phyloP scores from a whole-genome alignment of 2,888 invertebrate species.

The Nomada ferruginata region DNA sequence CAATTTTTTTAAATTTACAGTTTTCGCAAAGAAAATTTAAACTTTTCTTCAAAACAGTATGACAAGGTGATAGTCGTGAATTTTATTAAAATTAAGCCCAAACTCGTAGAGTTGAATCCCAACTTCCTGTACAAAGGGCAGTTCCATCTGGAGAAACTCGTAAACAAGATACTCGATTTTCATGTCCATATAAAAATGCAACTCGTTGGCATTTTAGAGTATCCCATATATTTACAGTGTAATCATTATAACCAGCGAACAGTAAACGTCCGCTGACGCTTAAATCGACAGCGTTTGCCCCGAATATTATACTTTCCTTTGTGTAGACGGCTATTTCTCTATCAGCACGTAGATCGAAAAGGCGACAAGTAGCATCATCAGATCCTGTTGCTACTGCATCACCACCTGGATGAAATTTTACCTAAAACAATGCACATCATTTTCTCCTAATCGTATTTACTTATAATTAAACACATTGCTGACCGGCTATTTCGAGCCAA shows the following conservation, averaged over 20 bases:
- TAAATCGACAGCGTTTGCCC: constrained; percentile 98
- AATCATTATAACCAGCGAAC: constrained; percentile 99
- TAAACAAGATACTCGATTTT: constrained; percentile 96
- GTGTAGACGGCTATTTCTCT: constrained; percentile 98
- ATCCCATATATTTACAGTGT: constrained; percentile 99
- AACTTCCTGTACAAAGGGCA: constrained; percentile 98
- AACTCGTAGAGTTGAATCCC: constrained; percentile 96
- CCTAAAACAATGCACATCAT: constrained; percentile 81
- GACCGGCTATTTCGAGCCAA: too few relatives aligned
- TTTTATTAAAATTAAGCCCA: constrained; percentile 78
- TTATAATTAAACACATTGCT: not conserved
- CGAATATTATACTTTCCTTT: constrained; percentile 98
- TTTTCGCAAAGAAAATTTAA: constrained; percentile 23
- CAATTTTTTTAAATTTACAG: constrained; percentile 39
- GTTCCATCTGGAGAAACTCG: constrained; percentile 99
- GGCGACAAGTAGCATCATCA: constrained; percentile 98
- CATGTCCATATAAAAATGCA: constrained; percentile 96
- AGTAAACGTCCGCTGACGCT: constrained; percentile 97
- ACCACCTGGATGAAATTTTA: constrained; percentile 99
- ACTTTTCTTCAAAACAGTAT: constrained; percentile 16
- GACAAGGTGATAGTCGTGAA: constrained; percentile 25
- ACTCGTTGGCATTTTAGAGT: constrained; percentile 96
- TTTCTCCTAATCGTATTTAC: constrained; percentile 6
- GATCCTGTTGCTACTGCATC: constrained; percentile 99
- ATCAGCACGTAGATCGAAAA: constrained; percentile 99